A percentile compares a stretch with the other conserved stretches of the same genome.
Evolutionary conservation across 2,888 invertebrate species (phyloP).

Genomic region (Copidosoma aretas): DNA sequence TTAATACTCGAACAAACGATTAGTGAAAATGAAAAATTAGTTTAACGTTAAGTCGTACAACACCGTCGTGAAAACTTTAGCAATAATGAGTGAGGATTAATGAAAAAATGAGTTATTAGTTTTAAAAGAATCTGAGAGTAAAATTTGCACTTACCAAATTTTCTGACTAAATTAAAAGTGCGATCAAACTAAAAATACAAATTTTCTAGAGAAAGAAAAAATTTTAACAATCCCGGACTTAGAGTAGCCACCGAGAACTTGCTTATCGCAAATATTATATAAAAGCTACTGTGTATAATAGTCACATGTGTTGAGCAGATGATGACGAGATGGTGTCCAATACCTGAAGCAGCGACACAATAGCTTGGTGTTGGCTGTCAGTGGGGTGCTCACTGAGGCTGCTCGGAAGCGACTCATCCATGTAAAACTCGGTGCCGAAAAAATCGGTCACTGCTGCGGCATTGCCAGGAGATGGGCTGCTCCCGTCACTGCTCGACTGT

Average conservation of each 20-base stretch:
- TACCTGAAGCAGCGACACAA: slow-evolving; percentile 63
- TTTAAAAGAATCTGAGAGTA: not conserved
- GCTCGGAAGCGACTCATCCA: slow-evolving; percentile 87
- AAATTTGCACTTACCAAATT: not conserved
- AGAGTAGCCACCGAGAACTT: not conserved
- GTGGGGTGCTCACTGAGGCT: slow-evolving; percentile 77
- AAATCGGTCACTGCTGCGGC: slow-evolving; percentile 68
- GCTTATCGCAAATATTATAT: too few species aligned
- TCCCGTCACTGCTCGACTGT: slow-evolving; percentile 59
- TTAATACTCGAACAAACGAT: too few species aligned
- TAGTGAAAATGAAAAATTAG: too few species aligned
- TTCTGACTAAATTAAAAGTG: not conserved
- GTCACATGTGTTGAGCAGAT: slow-evolving; percentile 10
- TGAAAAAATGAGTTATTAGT: not conserved
- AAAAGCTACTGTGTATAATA: too few species aligned
- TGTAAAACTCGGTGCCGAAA: slow-evolving; percentile 83
- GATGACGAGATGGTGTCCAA: slow-evolving; percentile 45
- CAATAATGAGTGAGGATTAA: not conserved
- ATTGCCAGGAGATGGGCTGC: slow-evolving; percentile 57
- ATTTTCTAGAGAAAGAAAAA: not conserved
- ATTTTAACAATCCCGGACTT: not conserved
- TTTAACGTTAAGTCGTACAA: too few species aligned
- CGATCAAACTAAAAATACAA: not conserved
- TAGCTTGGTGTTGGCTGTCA: slow-evolving; percentile 62
- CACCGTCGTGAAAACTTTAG: not conserved